phyloP scores from a whole-genome alignment of 2,888 invertebrate genomes.

The Phengaris arion region DNA sequence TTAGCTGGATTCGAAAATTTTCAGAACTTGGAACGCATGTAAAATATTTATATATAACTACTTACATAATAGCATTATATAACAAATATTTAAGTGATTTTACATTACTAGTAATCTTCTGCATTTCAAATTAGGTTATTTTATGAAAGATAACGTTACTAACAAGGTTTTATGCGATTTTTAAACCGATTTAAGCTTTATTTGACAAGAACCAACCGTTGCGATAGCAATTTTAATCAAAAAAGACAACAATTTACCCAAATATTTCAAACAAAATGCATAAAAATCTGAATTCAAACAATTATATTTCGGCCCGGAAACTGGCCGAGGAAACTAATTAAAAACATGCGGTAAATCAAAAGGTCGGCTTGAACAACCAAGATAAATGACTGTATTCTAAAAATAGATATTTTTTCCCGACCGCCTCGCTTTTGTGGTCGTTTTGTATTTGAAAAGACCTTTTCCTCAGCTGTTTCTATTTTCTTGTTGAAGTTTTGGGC shows the following conservation, averaged over 20 bases:
- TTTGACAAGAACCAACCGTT: not conserved
- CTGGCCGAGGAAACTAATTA: constrained; percentile 61
- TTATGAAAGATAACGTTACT: too few species aligned
- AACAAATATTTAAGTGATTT: too few species aligned
- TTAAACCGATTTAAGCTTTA: constrained; percentile 2
- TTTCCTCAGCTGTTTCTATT: not conserved
- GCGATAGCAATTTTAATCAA: constrained; percentile 5
- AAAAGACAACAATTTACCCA: constrained; percentile 17
- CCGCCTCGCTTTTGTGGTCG: not conserved
- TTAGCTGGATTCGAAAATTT: too few species aligned
- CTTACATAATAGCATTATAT: too few species aligned
- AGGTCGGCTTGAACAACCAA: constrained; percentile 56
- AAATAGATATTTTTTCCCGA: constrained; percentile 46
- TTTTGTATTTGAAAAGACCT: constrained; percentile 20
- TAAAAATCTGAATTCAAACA: constrained; percentile 26
- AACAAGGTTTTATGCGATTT: not conserved
- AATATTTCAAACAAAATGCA: constrained; percentile 23
- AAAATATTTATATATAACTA: too few species aligned
- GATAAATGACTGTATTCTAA: constrained; percentile 64
- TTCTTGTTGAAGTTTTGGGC: not conserved
- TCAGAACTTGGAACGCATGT: too few species aligned
- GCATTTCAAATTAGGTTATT: too few species aligned
- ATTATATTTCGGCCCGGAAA: constrained; percentile 42
- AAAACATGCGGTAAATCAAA: constrained; percentile 57
- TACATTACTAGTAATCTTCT: too few species aligned